Evolutionary conservation across 2,888 invertebrate species (phyloP).

Genomic region (Apodemia mormo): DNA sequence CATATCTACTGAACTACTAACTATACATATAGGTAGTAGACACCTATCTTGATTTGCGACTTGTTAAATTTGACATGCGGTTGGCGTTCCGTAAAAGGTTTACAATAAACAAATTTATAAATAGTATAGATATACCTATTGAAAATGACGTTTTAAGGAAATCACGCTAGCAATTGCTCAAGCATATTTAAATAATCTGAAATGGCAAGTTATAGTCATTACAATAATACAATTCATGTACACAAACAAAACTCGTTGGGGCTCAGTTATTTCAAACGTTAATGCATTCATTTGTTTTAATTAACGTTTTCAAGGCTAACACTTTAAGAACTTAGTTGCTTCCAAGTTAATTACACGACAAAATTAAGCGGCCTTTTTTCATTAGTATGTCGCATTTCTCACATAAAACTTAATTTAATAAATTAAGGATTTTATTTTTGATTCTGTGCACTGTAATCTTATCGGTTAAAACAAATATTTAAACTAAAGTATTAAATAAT

Average conservation of each 20-base stretch:
- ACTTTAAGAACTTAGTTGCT: not conserved
- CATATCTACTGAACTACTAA: no score
- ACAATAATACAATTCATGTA: conserved; percentile 6
- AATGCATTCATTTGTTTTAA: conserved; percentile 13
- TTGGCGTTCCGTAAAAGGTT: no score
- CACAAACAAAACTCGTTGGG: conserved; percentile 6
- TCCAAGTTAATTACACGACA: not conserved
- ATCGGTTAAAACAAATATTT: no score
- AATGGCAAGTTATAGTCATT: not conserved
- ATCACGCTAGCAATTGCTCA: not conserved
- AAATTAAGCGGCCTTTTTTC: not conserved
- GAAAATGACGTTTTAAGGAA: not conserved
- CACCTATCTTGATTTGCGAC: no score
- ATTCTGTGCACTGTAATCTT: no score
- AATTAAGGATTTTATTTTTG: no score
- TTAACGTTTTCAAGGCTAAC: conserved; percentile 13
- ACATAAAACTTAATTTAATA: not conserved
- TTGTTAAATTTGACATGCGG: no score
- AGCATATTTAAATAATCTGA: not conserved
- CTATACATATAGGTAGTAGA: no score
- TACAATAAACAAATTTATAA: no score
- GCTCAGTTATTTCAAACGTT: conserved; percentile 5
- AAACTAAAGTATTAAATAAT: no score
- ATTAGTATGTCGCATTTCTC: not conserved
- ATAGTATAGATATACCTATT: no score